Conservation (phyloP, 2,797 vertebrate species). For the Martes flavigula region DNA sequence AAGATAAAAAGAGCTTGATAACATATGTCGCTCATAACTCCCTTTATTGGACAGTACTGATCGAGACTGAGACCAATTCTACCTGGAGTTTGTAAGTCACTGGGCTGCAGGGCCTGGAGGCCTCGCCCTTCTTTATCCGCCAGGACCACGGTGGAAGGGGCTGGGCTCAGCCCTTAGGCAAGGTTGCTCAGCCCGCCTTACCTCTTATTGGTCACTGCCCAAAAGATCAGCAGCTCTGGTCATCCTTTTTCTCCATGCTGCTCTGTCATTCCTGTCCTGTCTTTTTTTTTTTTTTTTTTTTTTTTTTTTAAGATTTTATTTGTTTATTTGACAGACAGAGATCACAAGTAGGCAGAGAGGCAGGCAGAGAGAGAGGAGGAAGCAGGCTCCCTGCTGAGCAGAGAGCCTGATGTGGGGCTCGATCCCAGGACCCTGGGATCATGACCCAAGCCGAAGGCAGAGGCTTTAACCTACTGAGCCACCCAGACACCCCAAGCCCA, state of each 20-base stretch:
- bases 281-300: too few relatives aligned
- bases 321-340: too few relatives aligned
- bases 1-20: not conserved
- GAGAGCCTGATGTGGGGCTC: too few relatives aligned
- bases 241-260: not conserved
- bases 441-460: too few relatives aligned
- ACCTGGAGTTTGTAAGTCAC: not conserved
- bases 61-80: not conserved
- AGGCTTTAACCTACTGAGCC: too few relatives aligned
- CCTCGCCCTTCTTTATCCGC: not conserved
- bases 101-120: not conserved
- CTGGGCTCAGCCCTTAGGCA: not conserved
- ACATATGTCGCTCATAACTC: not conserved
- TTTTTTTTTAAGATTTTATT: too few relatives aligned
- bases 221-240: not conserved
- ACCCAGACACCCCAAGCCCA: not conserved
- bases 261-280: not conserved
- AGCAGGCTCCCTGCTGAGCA: too few relatives aligned
- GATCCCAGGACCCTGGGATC: too few relatives aligned
- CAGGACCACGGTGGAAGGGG: not conserved
- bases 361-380: too few relatives aligned
- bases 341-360: too few relatives aligned
- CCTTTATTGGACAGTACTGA: not conserved
- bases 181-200: rapidly evolving
- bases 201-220: not conserved